Conservation (phyloP, 2,797 vertebrate genomes). For the Selene dorsalis region DNA sequence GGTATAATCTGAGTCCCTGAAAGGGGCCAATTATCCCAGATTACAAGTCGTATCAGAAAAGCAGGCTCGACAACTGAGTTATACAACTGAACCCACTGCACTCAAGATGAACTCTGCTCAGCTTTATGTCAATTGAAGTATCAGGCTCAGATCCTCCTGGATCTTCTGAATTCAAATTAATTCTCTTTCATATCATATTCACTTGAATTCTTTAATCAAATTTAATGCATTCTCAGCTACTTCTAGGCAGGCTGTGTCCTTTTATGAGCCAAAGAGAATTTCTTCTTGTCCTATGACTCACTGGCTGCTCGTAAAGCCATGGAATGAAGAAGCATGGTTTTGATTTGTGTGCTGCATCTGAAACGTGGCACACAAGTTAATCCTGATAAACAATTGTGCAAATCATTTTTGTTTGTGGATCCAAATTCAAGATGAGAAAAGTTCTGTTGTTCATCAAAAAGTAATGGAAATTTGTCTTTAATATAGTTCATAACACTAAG, state of each 20-base stretch:
- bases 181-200: conserved; percentile 57
- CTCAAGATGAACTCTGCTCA: conserved; percentile 62
- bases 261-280: conserved; percentile 20
- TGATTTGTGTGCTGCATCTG: not conserved
- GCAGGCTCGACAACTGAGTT: conserved; percentile 57
- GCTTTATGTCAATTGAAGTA: conserved; percentile 30
- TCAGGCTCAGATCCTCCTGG: conserved; percentile 31
- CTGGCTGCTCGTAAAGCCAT: not conserved
- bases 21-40: conserved; percentile 78
- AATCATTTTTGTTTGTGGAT: not conserved
- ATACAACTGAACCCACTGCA: conserved; percentile 57
- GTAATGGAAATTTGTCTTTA: not conserved
- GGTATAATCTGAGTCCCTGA: conserved; percentile 70
- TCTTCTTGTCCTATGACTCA: not conserved
- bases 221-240: conserved; percentile 25
- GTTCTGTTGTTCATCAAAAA: conserved; percentile 6
- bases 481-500: too few species aligned
- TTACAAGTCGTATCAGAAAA: conserved; percentile 70
- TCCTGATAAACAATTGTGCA: not conserved
- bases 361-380: not conserved
- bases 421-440: not conserved
- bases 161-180: conserved; percentile 52
- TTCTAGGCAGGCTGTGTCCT: not conserved
- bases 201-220: conserved; percentile 49
- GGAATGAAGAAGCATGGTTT: not conserved